Conservation (phyloP, 2,797 vertebrate genomes). For the Smutsia temminckii region DNA sequence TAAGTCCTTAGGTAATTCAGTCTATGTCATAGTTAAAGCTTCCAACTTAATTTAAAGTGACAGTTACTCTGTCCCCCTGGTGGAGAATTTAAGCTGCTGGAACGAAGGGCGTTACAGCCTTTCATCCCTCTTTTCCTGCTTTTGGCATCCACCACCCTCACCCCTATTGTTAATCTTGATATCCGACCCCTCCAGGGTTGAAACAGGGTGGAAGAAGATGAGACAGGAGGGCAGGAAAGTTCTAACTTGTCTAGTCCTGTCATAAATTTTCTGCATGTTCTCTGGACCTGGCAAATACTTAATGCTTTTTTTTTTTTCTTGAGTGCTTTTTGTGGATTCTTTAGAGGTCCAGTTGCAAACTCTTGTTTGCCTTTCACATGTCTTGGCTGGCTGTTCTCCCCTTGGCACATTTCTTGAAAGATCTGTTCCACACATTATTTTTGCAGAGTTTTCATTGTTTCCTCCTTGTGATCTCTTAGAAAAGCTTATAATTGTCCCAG, state of each 20-base stretch:
- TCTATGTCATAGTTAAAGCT: neutral
- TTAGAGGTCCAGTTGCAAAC: neutral
- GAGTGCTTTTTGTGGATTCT: neutral
- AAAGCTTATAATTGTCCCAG: neutral
- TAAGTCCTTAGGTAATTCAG: neutral
- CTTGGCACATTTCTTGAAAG: neutral
- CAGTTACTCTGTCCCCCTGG: neutral
- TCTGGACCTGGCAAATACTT: neutral
- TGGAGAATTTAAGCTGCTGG: neutral
- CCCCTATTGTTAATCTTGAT: neutral
- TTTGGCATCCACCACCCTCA: neutral
- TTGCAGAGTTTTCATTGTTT: neutral
- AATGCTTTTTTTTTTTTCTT: neutral
- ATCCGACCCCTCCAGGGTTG: neutral
- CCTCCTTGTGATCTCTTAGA: neutral
- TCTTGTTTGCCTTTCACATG: neutral
- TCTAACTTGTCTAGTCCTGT: neutral
- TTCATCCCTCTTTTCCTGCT: neutral
- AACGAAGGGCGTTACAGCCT: neutral
- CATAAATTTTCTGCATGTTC: neutral
- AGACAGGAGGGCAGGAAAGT: neutral
- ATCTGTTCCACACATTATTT: neutral
- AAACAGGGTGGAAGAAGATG: neutral
- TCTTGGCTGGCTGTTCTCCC: neutral
- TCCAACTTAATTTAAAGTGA: neutral